These are phyloP conservation scores for Hetaerina titia DNA, from an alignment of 2,888 invertebrate species.

Conservation along the genomic window DNA sequence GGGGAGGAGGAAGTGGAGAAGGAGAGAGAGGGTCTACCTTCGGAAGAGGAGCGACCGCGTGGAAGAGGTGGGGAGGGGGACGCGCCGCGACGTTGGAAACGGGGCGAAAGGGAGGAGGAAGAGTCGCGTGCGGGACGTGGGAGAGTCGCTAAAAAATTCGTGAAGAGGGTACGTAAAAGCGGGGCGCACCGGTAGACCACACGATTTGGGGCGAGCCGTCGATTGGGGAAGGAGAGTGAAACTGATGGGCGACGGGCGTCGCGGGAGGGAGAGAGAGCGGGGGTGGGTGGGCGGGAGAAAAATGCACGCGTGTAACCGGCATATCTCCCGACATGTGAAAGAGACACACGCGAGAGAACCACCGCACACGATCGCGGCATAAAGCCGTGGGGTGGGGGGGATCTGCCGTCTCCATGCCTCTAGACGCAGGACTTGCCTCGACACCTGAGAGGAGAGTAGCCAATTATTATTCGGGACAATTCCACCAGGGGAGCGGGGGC, in stretches of 20 bases:
- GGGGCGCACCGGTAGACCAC: not conserved
- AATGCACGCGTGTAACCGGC: not conserved
- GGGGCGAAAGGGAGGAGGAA: not conserved
- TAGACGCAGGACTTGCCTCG: not conserved
- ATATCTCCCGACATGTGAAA: not conserved
- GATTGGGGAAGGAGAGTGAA: constrained; percentile 8
- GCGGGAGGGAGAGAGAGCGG: not conserved
- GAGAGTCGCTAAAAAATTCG: constrained; percentile 1
- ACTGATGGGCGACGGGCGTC: not conserved
- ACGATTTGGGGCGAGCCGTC: not conserved
- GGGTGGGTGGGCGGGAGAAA: not conserved
- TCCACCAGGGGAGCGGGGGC: no score
- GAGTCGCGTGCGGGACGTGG: not conserved
- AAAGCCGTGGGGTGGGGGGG: not conserved
- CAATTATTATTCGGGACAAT: no score
- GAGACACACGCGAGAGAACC: not conserved
- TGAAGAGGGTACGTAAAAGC: constrained; percentile 10
- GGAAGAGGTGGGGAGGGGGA: not conserved
- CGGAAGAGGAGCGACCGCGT: not conserved
- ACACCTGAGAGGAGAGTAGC: not conserved
- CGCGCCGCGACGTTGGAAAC: not conserved
- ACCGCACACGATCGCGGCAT: not conserved
- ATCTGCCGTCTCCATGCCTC: not conserved
- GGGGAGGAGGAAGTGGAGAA: not conserved
- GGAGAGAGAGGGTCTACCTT: not conserved